Percentiles rank a stretch among this genome's conserved stretches.
phyloP scores from a whole-genome alignment of 2,797 vertebrate species.

The Tinamus major region DNA sequence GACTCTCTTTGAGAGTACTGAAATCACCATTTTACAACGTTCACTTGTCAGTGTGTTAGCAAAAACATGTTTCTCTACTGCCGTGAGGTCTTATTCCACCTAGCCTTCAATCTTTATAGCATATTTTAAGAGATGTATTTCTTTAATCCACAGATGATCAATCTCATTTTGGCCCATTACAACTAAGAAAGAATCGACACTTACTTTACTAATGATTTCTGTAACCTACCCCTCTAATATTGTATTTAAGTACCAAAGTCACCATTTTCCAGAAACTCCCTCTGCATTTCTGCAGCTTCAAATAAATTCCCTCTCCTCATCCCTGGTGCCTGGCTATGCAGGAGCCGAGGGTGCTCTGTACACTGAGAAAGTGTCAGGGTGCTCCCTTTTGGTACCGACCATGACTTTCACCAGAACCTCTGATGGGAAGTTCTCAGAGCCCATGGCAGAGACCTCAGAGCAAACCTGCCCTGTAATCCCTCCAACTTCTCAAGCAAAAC shows the following conservation, averaged over 20 bases:
- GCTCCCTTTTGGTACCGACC: neutral
- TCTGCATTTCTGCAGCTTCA: neutral
- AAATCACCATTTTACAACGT: neutral
- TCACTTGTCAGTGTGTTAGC: neutral
- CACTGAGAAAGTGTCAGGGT: neutral
- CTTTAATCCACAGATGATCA: neutral
- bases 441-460: neutral
- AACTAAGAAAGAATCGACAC: neutral
- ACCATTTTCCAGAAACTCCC: neutral
- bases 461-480: neutral
- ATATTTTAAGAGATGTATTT: neutral
- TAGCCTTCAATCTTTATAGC: neutral
- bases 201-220: neutral
- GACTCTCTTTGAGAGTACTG: neutral
- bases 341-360: neutral
- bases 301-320: neutral
- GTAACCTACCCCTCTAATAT: neutral
- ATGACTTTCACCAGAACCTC: neutral
- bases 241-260: neutral
- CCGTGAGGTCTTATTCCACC: neutral
- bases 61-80: neutral
- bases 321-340: neutral
- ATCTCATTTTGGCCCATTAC: neutral
- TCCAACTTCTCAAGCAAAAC: neutral
- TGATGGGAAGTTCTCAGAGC: neutral